Conservation (phyloP, 2,888 invertebrate species). For the Drosophila fulvimacula region DNA sequence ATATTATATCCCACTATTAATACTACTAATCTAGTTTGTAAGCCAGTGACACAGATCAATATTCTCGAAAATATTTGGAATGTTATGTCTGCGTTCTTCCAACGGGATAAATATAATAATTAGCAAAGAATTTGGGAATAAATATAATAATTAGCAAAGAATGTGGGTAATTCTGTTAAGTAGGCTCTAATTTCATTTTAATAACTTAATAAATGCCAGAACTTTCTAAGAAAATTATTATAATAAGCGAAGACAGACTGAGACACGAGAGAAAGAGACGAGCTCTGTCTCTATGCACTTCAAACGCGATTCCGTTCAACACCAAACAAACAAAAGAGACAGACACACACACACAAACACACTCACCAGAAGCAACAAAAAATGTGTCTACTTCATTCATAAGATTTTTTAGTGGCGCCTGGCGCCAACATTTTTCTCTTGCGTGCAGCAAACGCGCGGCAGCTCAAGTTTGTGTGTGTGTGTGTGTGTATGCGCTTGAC, state of each 20-base stretch:
- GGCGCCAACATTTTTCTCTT: conserved; percentile 81
- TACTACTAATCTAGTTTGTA: background rate
- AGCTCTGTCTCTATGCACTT: conserved; percentile 32
- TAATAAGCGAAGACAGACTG: conserved; percentile 47
- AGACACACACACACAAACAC: conserved; percentile 12
- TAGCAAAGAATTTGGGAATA: conserved; percentile 48
- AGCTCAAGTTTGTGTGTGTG: conserved; percentile 32
- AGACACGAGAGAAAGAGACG: conserved; percentile 17
- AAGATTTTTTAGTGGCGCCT: conserved; percentile 81
- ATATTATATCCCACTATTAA: no score
- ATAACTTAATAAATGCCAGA: conserved; percentile 73
- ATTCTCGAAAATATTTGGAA: no score
- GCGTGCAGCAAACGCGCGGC: conserved; percentile 67
- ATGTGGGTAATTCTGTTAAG: conserved; percentile 48
- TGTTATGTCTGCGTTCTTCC: background rate
- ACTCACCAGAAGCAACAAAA: conserved; percentile 32
- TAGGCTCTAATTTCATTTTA: conserved; percentile 67
- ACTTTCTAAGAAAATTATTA: conserved; percentile 63
- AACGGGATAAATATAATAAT: conserved; percentile 34
- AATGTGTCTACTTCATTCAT: conserved; percentile 79
- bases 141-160: conserved; percentile 52
- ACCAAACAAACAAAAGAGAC: conserved; percentile 22
- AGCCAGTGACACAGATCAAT: no score
- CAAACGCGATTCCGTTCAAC: conserved; percentile 63
- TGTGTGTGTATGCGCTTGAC: conserved; percentile 57